Evolutionary conservation across 2,113 vertebrate species (phyloP), one percentile per base, ranked within the genome.

Genomic region (Salvelinus fontinalis): DNA sequence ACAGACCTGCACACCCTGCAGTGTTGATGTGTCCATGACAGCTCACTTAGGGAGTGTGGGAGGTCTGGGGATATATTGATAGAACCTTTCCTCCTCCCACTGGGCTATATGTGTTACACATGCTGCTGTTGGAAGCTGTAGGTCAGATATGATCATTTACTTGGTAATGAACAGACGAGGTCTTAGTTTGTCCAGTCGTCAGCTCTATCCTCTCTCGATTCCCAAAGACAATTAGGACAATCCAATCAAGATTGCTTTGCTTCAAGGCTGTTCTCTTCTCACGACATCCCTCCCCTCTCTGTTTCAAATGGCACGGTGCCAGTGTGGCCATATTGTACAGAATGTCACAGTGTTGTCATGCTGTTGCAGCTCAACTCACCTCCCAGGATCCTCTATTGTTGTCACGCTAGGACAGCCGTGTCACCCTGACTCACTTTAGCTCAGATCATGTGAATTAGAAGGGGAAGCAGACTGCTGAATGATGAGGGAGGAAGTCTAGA

Each of bases 211-310:
- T 85, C 84, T 83, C 86, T 79, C 86, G 81, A 85, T 89, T 83
- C 90, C 89, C 74, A 88, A 89, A 91, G 91, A 88, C 89, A 91
- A 91, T 92, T 92, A 93, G 82, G 89, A 81, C 89, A 92, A 92
- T 93, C 90, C 89, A 91, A 90, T 93, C 88, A 93, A 60, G 48
- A 31, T 65, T 59, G 89, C 85, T 75, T 83, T 74, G 20, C 84
- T 75, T 81, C 89, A 89, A 90, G 87, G 82, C 86, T 68, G 73
- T 76, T 75, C 82, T 79, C 81, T 81, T 83, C 82, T 83, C 84
- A 80, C 72, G 83, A 70, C 81, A 44, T 44, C 9, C 9, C 9
- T 44, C 39, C 9, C 39, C 39, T 44, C 39, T 44, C 39, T 44
- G 39, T 44, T 16, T 18, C 49, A 51, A 5, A 16, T 51, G 39